Conservation (phyloP, 2,888 invertebrate species). For the Meliscaeva auricollis region DNA sequence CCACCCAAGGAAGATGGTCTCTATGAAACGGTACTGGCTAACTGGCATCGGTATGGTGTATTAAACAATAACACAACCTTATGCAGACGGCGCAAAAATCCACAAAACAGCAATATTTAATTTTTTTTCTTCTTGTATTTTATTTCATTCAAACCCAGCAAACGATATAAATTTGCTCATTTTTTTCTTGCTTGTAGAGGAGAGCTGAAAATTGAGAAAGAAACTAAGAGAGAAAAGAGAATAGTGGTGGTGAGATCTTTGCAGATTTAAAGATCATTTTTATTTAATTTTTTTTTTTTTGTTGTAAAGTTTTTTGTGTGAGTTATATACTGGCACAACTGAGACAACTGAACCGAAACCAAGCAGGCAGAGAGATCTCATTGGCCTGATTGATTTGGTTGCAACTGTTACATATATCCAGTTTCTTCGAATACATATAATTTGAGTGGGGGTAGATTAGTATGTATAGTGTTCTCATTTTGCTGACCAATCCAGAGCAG, state of each 20-base stretch:
- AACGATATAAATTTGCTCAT: constrained; percentile 53
- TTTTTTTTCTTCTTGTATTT: constrained; percentile 19
- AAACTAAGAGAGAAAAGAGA: constrained; percentile 27
- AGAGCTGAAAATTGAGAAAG: constrained; percentile 11
- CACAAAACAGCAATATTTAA: constrained; percentile 48
- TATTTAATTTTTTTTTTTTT: not conserved
- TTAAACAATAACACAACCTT: constrained; percentile 72
- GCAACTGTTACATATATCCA: constrained; percentile 66
- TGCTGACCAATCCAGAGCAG: constrained; percentile 69
- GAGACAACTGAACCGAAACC: constrained; percentile 66
- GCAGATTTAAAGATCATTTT: constrained; percentile 45
- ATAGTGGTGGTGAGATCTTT: constrained; percentile 52
- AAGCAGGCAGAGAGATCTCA: constrained; percentile 53
- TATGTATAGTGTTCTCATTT: constrained; percentile 60
- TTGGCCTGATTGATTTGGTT: constrained; percentile 65
- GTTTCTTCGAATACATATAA: constrained; percentile 39
- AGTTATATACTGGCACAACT: constrained; percentile 65
- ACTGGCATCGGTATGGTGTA: constrained; percentile 56
- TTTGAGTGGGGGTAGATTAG: constrained; percentile 59
- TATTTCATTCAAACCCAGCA: constrained; percentile 19
- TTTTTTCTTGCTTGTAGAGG: not conserved
- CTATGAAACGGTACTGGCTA: constrained; percentile 74
- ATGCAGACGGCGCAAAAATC: constrained; percentile 70
- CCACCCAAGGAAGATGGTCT: constrained; percentile 74
- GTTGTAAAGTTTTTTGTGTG: no score